Percentiles rank a stretch among this genome's conserved stretches.
Evolutionary conservation across 2,888 invertebrate species (phyloP).

Genomic region (Eupithecia inturbata): DNA sequence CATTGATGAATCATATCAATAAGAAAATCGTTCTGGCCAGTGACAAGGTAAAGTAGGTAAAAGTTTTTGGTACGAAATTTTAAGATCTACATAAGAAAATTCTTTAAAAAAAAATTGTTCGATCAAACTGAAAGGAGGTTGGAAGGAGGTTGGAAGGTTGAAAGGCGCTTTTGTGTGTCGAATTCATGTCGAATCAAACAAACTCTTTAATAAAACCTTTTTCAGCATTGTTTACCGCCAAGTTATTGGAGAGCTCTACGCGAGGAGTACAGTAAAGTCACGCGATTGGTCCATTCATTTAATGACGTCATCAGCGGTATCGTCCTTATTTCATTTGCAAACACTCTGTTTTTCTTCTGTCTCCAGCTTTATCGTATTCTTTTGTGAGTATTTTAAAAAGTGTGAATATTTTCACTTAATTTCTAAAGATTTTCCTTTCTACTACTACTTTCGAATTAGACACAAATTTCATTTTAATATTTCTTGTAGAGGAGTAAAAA

Average conservation of each 20-base stretch:
- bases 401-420: not conserved
- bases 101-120: no score
- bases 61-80: not conserved
- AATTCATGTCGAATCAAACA: no score
- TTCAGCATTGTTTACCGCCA: constrained; percentile 55
- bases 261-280: constrained; percentile 86
- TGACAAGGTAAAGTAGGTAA: constrained; percentile 54
- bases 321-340: constrained; percentile 85
- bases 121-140: no score
- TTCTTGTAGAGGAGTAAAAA: not conserved
- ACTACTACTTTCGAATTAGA: no score
- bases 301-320: constrained; percentile 85
- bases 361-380: constrained; percentile 86
- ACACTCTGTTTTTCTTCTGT: constrained; percentile 88
- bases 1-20: constrained; percentile 85
- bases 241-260: constrained; percentile 67
- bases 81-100: no score
- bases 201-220: not conserved
- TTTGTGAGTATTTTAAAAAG: constrained; percentile 71
- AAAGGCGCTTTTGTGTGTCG: no score
- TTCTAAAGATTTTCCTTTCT: no score
- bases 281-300: constrained; percentile 81
- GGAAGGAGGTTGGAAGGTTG: no score
- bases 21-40: constrained; percentile 56
- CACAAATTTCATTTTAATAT: not conserved